Percentiles rank a stretch among this genome's conserved stretches.
Evolutionary conservation across 2,888 invertebrate species (phyloP).

Genomic region (Euzophera pinguis): DNA sequence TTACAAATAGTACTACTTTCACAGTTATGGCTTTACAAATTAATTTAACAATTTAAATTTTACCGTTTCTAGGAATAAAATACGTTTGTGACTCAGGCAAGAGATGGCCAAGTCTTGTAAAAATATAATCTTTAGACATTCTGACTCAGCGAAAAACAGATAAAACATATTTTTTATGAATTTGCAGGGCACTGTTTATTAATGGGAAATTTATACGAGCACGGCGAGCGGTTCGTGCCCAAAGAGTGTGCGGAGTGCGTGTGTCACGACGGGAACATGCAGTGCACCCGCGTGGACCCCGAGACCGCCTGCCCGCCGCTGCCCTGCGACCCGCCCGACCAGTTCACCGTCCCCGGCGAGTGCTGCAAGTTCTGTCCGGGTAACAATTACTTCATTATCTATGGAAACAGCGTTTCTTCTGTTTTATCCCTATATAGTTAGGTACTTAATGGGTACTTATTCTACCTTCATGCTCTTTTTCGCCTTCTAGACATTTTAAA

Average conservation of each 20-base stretch:
- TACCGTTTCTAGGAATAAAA: too few species aligned
- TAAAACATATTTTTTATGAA: background rate
- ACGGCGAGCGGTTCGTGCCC: constrained; percentile 86
- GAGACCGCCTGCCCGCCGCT: constrained; percentile 87
- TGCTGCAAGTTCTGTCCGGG: constrained; percentile 96
- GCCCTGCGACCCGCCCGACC: constrained; percentile 87
- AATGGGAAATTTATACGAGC: constrained; percentile 86
- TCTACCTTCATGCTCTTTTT: too few species aligned
- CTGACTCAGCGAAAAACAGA: too few species aligned
- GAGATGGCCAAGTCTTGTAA: too few species aligned
- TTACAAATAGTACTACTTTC: too few species aligned
- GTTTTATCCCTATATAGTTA: background rate
- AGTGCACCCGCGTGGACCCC: constrained; percentile 86
- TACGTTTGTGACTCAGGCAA: too few species aligned
- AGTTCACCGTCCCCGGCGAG: constrained; percentile 90
- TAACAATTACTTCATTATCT: constrained; percentile 38
- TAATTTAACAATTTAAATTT: too few species aligned
- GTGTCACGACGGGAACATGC: constrained; percentile 90
- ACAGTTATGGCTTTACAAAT: too few species aligned
- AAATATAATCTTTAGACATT: too few species aligned
- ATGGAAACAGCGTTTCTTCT: background rate
- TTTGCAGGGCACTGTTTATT: constrained; percentile 85
- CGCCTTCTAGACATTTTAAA: too few species aligned
- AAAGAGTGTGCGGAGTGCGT: constrained; percentile 90
- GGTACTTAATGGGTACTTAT: too few species aligned